phyloP scores from a whole-genome alignment of 2,888 invertebrate species.

The Eilema caniola region DNA sequence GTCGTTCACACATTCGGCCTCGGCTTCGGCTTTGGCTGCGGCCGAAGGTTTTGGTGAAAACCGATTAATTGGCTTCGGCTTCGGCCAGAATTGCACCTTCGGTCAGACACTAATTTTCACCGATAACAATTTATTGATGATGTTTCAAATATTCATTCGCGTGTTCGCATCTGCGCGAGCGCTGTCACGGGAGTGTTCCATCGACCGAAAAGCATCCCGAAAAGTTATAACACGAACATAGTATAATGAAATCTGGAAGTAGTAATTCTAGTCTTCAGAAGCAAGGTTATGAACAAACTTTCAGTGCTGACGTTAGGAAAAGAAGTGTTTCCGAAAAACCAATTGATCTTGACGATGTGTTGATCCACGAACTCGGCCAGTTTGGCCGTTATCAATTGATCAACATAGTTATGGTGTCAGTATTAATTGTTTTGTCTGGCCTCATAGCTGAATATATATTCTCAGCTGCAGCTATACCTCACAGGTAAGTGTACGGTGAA shows the following conservation, averaged over 20 bases:
- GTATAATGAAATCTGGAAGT: neutral
- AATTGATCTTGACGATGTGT: conserved; percentile 82
- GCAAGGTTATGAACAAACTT: conserved; percentile 6
- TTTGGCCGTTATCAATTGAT: conserved; percentile 89
- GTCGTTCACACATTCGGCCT: too few relatives aligned
- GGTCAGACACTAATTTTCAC: too few relatives aligned
- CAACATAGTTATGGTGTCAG: conserved; percentile 86
- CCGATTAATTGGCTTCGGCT: too few relatives aligned
- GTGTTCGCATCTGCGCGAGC: neutral
- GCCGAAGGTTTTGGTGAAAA: too few relatives aligned
- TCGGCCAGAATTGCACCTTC: too few relatives aligned
- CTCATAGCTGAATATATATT: conserved; percentile 90
- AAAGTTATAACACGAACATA: neutral
- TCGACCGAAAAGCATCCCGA: neutral
- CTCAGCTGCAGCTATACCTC: conserved; percentile 89
- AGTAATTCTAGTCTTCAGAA: neutral
- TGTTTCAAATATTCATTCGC: neutral
- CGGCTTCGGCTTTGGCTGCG: too few relatives aligned
- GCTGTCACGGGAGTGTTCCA: neutral
- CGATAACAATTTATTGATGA: neutral
- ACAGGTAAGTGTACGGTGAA: conserved; percentile 86
- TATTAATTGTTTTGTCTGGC: conserved; percentile 89
- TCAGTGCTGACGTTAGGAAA: conserved; percentile 4
- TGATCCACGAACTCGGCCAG: conserved; percentile 86
- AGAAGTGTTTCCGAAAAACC: conserved; percentile 41